A percentile compares a stretch with the other conserved stretches of the same genome.
Evolutionary conservation across 2,888 invertebrate genomes (phyloP).

Genomic region (Ethmia dodecea): DNA sequence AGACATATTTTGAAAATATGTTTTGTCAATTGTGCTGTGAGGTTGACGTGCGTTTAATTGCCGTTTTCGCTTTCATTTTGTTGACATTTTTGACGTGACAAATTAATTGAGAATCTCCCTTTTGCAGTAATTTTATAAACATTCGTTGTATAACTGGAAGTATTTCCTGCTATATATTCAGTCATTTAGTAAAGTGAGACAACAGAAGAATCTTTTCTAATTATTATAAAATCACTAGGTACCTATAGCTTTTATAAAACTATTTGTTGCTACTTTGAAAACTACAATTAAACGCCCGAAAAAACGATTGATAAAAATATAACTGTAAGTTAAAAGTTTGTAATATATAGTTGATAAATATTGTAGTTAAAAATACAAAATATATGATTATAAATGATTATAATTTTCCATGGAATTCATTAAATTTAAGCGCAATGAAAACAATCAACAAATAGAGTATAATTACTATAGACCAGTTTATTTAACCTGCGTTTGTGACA

Average conservation of each 20-base stretch:
- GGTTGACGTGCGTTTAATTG: constrained; percentile 45
- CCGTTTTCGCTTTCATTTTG: constrained; percentile 30
- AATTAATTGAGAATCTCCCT: too few relatives aligned
- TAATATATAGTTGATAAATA: constrained; percentile 76
- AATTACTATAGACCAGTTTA: constrained; percentile 14
- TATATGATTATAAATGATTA: constrained; percentile 75
- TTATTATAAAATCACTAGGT: too few relatives aligned
- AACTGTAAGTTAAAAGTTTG: constrained; percentile 70
- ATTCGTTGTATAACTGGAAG: too few relatives aligned
- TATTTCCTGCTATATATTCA: too few relatives aligned
- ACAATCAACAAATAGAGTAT: constrained; percentile 32
- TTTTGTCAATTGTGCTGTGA: constrained; percentile 78
- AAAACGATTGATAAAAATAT: constrained; percentile 66
- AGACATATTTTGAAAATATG: constrained; percentile 76
- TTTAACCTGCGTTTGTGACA: too few relatives aligned
- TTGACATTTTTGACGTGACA: too few relatives aligned
- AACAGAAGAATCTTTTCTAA: too few relatives aligned
- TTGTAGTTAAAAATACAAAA: constrained; percentile 75
- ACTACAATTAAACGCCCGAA: constrained; percentile 47
- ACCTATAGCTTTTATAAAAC: too few relatives aligned
- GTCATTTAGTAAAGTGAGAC: too few relatives aligned
- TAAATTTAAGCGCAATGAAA: constrained; percentile 59
- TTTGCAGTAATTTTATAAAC: too few relatives aligned
- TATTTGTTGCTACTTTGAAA: too few relatives aligned
- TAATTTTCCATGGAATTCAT: constrained; percentile 77